These are phyloP conservation scores for Oxyscelio sp. DNA, from an alignment of 2,888 invertebrate genomes.

Conservation along the genomic window DNA sequence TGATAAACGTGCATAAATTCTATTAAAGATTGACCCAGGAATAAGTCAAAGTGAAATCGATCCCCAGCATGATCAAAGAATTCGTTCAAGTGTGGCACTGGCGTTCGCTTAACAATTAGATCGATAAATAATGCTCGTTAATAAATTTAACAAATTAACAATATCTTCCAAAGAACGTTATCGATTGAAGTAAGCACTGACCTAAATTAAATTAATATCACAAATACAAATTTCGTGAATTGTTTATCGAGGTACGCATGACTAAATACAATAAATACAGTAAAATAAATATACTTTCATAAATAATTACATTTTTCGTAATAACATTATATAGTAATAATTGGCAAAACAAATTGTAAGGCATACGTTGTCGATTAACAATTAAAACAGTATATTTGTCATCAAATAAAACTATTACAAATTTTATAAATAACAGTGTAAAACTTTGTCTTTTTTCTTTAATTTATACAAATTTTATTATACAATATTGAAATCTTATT, in stretches of 20 bases:
- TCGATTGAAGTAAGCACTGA: neutral
- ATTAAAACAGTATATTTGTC: too few species aligned
- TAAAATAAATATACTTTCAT: too few species aligned
- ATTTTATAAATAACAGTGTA: too few species aligned
- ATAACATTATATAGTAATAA: too few species aligned
- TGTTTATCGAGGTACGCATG: neutral
- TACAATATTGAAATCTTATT: too few species aligned
- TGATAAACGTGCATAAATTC: neutral
- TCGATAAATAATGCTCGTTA: neutral
- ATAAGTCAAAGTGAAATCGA: neutral
- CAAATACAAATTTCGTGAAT: conserved; percentile 27
- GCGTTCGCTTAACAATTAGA: neutral
- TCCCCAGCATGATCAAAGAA: conserved; percentile 32
- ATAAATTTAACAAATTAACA: conserved; percentile 1
- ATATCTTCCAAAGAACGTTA: neutral
- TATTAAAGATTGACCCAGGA: conserved; percentile 11
- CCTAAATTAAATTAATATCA: conserved; percentile 37
- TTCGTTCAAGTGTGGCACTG: conserved; percentile 38
- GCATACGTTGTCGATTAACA: too few species aligned
- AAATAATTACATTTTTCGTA: too few species aligned
- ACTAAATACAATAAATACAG: neutral
- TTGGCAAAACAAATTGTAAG: too few species aligned
- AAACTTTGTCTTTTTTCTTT: too few species aligned
- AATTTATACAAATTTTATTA: too few species aligned
- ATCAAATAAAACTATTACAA: too few species aligned